These are phyloP conservation scores for Vanacampus margaritifer DNA, from an alignment of 2,113 vertebrate genomes.

Conservation along the genomic window DNA sequence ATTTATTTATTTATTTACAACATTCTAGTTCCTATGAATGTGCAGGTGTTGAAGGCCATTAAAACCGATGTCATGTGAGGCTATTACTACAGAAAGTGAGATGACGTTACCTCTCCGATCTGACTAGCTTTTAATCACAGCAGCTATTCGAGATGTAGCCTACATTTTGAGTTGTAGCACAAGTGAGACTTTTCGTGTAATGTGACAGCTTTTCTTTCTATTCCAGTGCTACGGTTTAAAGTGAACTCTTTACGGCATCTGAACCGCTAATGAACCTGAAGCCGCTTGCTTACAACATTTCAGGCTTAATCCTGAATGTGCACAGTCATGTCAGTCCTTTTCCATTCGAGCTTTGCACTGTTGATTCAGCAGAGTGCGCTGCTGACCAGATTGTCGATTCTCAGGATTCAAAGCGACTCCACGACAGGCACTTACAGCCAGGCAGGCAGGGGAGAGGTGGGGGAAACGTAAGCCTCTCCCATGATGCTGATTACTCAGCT, in stretches of 20 bases:
- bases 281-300: neutral
- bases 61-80: conserved; percentile 12
- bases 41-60: conserved; percentile 25
- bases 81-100: conserved; percentile 9
- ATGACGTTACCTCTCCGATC: conserved; percentile 11
- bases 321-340: neutral
- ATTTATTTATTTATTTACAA: too few relatives aligned
- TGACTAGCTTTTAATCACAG: conserved; percentile 12
- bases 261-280: neutral
- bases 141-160: conserved; percentile 2
- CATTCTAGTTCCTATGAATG: neutral
- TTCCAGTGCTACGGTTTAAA: neutral
- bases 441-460: conserved; percentile 31
- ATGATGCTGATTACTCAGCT: conserved; percentile 55
- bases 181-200: conserved; percentile 1
- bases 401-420: conserved; percentile 39
- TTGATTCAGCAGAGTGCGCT: conserved; percentile 5
- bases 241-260: neutral
- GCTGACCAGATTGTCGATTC: conserved; percentile 15
- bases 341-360: neutral
- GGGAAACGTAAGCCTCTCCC: conserved; percentile 43
- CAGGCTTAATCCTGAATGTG: neutral
- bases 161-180: neutral
- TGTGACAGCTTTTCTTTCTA: neutral
- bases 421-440: conserved; percentile 43